Percentiles rank a stretch among this genome's conserved stretches.
Conservation (phyloP, 2,888 invertebrate genomes). For the Phortica magna region DNA sequence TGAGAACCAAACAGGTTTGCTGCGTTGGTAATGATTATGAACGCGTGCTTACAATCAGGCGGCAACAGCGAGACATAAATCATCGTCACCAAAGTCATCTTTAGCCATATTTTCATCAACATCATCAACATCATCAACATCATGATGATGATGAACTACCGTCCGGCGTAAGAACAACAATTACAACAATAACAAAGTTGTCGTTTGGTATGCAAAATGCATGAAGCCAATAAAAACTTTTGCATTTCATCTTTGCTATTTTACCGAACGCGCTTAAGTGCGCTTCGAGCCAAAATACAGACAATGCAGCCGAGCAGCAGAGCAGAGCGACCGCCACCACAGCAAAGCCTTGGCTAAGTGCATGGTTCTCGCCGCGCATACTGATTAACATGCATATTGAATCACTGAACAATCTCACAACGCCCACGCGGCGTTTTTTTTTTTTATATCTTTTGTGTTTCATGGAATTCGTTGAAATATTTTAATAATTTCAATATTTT, state of each 20-base stretch:
- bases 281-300: slow-evolving; percentile 19
- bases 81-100: slow-evolving; percentile 12
- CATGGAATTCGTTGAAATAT: too few relatives aligned
- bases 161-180: neutral
- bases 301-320: neutral
- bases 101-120: neutral
- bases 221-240: slow-evolving; percentile 59
- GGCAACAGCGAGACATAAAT: slow-evolving; percentile 25
- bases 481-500: too few relatives aligned
- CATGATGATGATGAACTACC: slow-evolving; percentile 36
- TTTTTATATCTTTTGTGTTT: too few relatives aligned
- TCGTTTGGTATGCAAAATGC: slow-evolving; percentile 65
- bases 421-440: too few relatives aligned
- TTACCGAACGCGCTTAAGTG: slow-evolving; percentile 29
- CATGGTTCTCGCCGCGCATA: too few relatives aligned
- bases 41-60: slow-evolving; percentile 68
- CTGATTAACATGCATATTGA: too few relatives aligned
- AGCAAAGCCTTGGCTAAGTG: neutral
- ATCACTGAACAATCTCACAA: too few relatives aligned
- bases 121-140: slow-evolving; percentile 32
- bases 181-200: slow-evolving; percentile 1
- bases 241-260: slow-evolving; percentile 50
- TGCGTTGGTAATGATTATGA: slow-evolving; percentile 58
- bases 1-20: slow-evolving; percentile 18
- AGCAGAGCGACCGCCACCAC: neutral